Percentiles rank a stretch among this genome's conserved stretches.
Conservation (phyloP, 2,797 vertebrate genomes). For the Tinamus major region DNA sequence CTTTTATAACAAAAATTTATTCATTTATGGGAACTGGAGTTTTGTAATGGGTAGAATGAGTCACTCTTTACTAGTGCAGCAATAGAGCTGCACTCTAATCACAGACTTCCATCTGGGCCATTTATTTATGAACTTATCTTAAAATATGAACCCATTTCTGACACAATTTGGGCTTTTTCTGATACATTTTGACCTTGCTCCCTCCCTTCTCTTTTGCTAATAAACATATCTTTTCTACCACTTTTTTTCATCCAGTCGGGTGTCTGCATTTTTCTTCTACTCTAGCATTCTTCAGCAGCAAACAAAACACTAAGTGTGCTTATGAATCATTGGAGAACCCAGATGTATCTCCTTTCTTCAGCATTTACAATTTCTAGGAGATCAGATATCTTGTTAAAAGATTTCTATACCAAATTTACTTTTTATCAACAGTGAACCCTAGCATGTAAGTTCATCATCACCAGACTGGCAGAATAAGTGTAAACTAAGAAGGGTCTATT, state of each 20-base stretch:
- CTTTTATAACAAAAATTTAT: constrained; percentile 10
- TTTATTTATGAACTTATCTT: constrained; percentile 51
- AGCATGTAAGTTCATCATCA: background rate
- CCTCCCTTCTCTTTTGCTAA: background rate
- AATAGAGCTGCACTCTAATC: constrained; percentile 34
- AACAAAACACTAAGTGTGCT: constrained; percentile 9
- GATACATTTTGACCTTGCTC: background rate
- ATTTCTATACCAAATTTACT: background rate
- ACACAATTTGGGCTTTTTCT: background rate
- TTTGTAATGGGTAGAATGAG: constrained; percentile 46
- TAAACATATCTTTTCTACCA: background rate
- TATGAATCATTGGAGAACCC: background rate
- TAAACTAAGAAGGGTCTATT: background rate
- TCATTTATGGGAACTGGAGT: constrained; percentile 12
- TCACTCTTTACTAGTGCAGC: constrained; percentile 54
- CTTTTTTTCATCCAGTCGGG: background rate
- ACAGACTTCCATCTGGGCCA: constrained; percentile 37
- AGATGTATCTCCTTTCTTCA: background rate
- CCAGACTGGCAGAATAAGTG: background rate
- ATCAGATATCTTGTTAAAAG: background rate
- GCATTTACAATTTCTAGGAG: background rate
- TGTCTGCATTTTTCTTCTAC: background rate
- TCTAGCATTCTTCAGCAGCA: constrained; percentile 13
- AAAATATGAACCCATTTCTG: constrained; percentile 6
- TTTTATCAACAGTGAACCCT: background rate